These are phyloP conservation scores for Polyploca ridens DNA, from an alignment of 2,888 invertebrate genomes.

Conservation along the genomic window DNA sequence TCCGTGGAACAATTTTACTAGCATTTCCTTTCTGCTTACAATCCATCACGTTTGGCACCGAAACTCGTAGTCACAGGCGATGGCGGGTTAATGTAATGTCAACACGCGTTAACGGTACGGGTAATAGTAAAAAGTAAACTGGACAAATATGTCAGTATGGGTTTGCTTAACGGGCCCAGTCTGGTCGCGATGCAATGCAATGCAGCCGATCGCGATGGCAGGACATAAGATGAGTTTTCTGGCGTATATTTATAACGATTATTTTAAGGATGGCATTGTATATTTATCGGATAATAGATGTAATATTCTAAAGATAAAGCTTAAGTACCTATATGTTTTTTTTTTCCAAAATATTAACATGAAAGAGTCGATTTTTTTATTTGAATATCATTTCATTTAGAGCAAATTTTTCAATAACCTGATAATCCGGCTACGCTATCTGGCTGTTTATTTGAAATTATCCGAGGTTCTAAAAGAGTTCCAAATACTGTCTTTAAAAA, in stretches of 20 bases:
- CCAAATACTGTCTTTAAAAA: neutral
- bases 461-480: too few species aligned
- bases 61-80: conserved; percentile 29
- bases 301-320: too few species aligned
- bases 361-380: too few species aligned
- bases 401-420: too few species aligned
- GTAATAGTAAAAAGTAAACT: conserved; percentile 81
- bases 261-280: neutral
- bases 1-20: neutral
- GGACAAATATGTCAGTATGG: conserved; percentile 78
- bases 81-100: conserved; percentile 71
- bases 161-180: conserved; percentile 76
- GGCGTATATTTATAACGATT: neutral
- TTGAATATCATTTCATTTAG: too few species aligned
- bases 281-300: neutral
- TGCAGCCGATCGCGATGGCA: neutral
- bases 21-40: conserved; percentile 10
- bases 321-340: too few species aligned
- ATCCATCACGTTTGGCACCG: conserved; percentile 16
- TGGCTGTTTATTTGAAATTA: too few species aligned
- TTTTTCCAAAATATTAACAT: too few species aligned
- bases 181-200: conserved; percentile 24
- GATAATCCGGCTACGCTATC: too few species aligned
- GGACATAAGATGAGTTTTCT: neutral
- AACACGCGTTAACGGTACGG: conserved; percentile 74